phyloP scores from a whole-genome alignment of 2,888 invertebrate species.

The Digitonthophagus gazella region DNA sequence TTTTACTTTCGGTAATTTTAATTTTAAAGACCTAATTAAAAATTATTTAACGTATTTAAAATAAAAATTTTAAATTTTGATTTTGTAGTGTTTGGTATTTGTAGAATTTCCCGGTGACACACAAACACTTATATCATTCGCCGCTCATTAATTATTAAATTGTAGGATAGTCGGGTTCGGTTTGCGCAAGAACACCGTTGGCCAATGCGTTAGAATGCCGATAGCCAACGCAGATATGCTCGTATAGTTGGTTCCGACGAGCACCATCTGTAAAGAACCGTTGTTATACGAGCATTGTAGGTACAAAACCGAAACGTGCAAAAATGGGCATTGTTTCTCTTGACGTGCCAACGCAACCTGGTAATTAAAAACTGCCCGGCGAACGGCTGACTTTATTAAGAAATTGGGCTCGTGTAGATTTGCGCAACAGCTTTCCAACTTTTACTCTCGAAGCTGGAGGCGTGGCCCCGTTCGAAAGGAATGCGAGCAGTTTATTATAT shows the following conservation, averaged over 20 bases:
- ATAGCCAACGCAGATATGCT: slow-evolving; percentile 7
- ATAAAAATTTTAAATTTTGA: neutral
- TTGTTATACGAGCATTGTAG: neutral
- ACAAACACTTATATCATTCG: slow-evolving; percentile 7
- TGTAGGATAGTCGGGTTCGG: slow-evolving; percentile 23
- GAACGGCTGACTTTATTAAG: neutral
- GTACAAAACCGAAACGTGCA: neutral
- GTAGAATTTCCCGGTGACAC: neutral
- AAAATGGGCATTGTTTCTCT: neutral
- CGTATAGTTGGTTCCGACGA: neutral
- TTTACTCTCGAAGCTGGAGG: neutral
- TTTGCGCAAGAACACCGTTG: slow-evolving; percentile 21
- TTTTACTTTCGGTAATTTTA: neutral
- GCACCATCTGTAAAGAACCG: neutral
- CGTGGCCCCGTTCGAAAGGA: neutral
- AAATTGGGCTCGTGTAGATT: neutral
- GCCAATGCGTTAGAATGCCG: slow-evolving; percentile 12
- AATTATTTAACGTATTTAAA: too few relatives aligned
- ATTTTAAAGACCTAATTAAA: too few relatives aligned
- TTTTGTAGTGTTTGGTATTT: too few relatives aligned
- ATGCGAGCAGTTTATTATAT: neutral
- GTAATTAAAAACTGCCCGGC: neutral
- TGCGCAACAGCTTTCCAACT: neutral
- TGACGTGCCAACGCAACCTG: neutral
- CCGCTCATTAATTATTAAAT: slow-evolving; percentile 24